A percentile compares a stretch with the other conserved stretches of the same genome.
These are phyloP conservation scores for Calosoma granatense DNA, from an alignment of 1,140 invertebrate genomes.

Conservation along the genomic window DNA sequence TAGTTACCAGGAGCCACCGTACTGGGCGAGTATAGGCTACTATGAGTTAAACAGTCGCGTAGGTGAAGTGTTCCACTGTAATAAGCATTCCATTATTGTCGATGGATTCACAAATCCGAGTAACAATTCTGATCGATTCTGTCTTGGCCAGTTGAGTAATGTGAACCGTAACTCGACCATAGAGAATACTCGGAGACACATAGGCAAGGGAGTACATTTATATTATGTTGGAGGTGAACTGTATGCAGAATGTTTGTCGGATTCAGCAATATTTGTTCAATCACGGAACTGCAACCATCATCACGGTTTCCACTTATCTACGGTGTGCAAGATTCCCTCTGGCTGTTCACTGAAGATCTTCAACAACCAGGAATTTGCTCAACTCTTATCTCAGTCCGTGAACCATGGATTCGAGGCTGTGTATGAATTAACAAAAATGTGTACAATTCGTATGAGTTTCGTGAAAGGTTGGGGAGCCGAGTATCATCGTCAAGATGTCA, in stretches of 20 bases:
- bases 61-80: constrained; percentile 90
- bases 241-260: constrained; percentile 91
- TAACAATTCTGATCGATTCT: constrained; percentile 89
- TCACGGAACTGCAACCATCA: constrained; percentile 94
- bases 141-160: constrained; percentile 90
- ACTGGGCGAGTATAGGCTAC: constrained; percentile 93
- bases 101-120: constrained; percentile 96
- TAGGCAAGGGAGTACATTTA: constrained; percentile 93
- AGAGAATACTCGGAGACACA: constrained; percentile 92
- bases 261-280: constrained; percentile 94
- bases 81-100: constrained; percentile 81
- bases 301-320: constrained; percentile 91
- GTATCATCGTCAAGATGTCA: constrained; percentile 92
- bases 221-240: constrained; percentile 98
- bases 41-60: constrained; percentile 94
- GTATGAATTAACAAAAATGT: constrained; percentile 97
- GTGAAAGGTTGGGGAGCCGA: constrained; percentile 99
- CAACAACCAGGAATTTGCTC: constrained; percentile 94
- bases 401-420: constrained; percentile 93
- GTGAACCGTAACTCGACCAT: constrained; percentile 98
- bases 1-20: constrained; percentile 83
- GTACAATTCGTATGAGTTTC: constrained; percentile 95
- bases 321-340: constrained; percentile 90
- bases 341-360: constrained; percentile 95
- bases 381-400: constrained; percentile 83